Evolutionary conservation across 2,797 vertebrate genomes (phyloP), one percentile per base, ranked within the genome.

Genomic region (Petrocephalus schoutedeni): DNA sequence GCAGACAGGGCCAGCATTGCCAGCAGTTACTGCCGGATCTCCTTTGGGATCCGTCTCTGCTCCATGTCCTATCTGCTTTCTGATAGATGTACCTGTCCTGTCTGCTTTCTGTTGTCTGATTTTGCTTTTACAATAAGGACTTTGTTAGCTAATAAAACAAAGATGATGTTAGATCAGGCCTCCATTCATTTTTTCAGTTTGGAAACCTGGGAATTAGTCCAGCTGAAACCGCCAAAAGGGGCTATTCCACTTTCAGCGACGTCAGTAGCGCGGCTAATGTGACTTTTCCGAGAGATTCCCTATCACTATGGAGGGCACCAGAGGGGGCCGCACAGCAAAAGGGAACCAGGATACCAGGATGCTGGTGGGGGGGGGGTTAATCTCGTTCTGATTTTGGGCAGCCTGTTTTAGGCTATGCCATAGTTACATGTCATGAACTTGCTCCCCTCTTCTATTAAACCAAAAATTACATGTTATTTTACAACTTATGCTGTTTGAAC

Each of bases 241-340:
- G 58, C 64, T 86, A 14, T 49, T 64, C 85, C 85, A 23, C 19
- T 51, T 86, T 86, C 41, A 21, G 32, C 36, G 36, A n/a, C 49
- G 19, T 51, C 16, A 4, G 10, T 3, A 45, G 32, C 10, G 87
- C 90, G 93, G 91, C 89, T 92, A 92, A 92, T 90, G 90, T 94
- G 94, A 95, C 94, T 94, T 95, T 96, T 94, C 12, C 84, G 88
- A 89, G 92, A 90, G 92, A 92, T 93, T 93, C 91, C 91, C 93
- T 90, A 88, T 92, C 92, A 92, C 89, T 89, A n/a, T 71, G 49
- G 61, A 89, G 71, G 19, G 86, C 61, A 89, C 89, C 88, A 90
- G 77, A 89, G 67, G 86, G 91, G 91, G 87, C 32, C 89, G 56
- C 91, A 89, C 92, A 92, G 88, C 89, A 90, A 94, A 94, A 94